Conservation (phyloP, 2,797 vertebrate species). For the Melanotaenia nigrans region DNA sequence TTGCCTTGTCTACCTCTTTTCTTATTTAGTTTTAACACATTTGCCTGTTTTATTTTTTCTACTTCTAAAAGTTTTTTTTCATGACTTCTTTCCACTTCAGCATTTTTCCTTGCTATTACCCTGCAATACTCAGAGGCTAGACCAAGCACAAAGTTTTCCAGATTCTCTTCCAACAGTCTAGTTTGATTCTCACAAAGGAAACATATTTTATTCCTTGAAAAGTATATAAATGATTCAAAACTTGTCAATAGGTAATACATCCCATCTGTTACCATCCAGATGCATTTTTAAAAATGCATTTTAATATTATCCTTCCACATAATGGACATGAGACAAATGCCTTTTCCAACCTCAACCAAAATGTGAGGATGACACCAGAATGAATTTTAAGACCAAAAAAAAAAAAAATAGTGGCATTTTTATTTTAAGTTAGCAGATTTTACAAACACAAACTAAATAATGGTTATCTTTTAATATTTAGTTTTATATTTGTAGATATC, state of each 20-base stretch:
- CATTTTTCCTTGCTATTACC: neutral
- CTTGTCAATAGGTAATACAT: neutral
- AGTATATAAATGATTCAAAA: neutral
- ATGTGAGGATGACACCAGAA: neutral
- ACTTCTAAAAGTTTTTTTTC: neutral
- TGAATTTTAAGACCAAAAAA: too few species aligned
- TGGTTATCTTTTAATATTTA: neutral
- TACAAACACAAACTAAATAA: neutral
- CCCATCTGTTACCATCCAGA: neutral
- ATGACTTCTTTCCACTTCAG: neutral
- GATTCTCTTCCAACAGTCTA: conserved; percentile 1
- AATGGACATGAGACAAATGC: neutral
- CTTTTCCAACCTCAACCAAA: neutral
- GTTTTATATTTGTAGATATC: conserved; percentile 5
- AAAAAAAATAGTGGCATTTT: too few species aligned
- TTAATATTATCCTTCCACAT: neutral
- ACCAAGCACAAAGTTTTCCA: conserved; percentile 5
- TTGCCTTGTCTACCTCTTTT: neutral
- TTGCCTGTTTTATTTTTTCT: neutral
- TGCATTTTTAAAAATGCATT: neutral
- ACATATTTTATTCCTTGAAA: neutral
- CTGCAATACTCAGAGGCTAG: conserved; percentile 7
- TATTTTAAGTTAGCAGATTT: neutral
- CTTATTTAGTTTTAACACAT: neutral
- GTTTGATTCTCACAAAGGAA: neutral